A percentile compares a stretch with the other conserved stretches of the same genome.
Conservation (phyloP, 1,140 invertebrate species). For the Meloidogyne exigua region DNA sequence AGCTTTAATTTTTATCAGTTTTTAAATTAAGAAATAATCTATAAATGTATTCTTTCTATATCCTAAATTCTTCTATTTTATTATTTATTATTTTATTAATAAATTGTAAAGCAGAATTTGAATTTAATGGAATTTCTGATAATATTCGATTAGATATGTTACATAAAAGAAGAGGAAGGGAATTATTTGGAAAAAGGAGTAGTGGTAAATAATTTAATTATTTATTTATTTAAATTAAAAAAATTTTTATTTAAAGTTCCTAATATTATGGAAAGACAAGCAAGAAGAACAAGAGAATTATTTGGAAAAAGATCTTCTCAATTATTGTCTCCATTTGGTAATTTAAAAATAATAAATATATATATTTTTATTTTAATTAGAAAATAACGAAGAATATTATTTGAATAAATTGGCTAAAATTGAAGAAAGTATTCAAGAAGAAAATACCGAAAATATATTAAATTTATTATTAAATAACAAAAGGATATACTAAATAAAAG, state of each 20-base stretch:
- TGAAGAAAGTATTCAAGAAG: no score
- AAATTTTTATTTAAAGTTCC: not conserved
- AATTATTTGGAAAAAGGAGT: constrained; percentile 8
- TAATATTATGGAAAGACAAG: not conserved
- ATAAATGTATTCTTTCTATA: not conserved
- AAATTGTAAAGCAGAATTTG: not conserved
- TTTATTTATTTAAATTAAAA: no score
- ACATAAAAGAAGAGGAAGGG: not conserved
- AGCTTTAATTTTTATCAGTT: not conserved
- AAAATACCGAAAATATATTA: no score
- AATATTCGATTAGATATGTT: not conserved
- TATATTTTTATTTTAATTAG: no score
- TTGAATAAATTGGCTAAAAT: no score
- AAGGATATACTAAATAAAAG: no score
- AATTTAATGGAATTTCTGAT: constrained; percentile 5
- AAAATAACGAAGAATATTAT: no score
- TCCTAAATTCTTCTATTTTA: not conserved
- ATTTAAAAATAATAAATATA: no score
- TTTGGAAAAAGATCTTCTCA: constrained; percentile 27
- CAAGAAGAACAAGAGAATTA: constrained; percentile 24
- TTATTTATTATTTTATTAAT: constrained; percentile 6
- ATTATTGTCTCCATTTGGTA: not conserved
- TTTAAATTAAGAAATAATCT: not conserved
- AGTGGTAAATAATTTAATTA: not conserved
- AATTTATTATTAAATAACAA: no score